A percentile compares a stretch with the other conserved stretches of the same genome.
Conservation (phyloP, 2,888 invertebrate genomes). For the Thera obeliscata region DNA sequence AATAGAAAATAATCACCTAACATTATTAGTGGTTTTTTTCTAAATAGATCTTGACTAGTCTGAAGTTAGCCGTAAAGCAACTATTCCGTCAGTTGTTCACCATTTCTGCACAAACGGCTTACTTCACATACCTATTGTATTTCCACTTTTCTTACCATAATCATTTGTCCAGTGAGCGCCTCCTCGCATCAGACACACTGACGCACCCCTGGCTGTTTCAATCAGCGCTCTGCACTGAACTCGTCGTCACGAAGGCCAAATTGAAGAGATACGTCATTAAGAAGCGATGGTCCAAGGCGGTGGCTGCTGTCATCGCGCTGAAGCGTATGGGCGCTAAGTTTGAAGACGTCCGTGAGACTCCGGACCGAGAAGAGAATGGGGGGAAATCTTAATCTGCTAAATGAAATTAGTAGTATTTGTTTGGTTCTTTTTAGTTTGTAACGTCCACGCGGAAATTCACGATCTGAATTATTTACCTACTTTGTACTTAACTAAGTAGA, state of each 20-base stretch:
- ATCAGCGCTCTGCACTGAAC: conserved; percentile 86
- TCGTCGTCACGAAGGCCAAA: conserved; percentile 90
- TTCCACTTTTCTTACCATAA: conserved; percentile 4
- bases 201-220: conserved; percentile 92
- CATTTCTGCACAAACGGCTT: too few relatives aligned
- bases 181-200: conserved; percentile 88
- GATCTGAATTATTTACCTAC: neutral
- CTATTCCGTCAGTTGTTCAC: too few relatives aligned
- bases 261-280: conserved; percentile 95
- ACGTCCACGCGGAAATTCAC: too few relatives aligned
- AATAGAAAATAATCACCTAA: too few relatives aligned
- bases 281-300: conserved; percentile 95
- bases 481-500: neutral
- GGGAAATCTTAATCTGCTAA: too few relatives aligned
- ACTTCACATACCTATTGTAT: neutral
- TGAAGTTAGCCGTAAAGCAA: too few relatives aligned
- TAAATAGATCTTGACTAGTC: too few relatives aligned
- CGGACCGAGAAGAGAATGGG: conserved; percentile 29
- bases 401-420: too few relatives aligned
- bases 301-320: conserved; percentile 93
- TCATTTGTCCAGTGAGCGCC: conserved; percentile 85
- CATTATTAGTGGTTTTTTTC: too few relatives aligned
- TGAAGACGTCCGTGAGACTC: conserved; percentile 69
- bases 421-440: too few relatives aligned
- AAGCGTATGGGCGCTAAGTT: conserved; percentile 94